These are phyloP conservation scores for Sebastes oblongus DNA, from an alignment of 2,797 vertebrate species.

Conservation along the genomic window DNA sequence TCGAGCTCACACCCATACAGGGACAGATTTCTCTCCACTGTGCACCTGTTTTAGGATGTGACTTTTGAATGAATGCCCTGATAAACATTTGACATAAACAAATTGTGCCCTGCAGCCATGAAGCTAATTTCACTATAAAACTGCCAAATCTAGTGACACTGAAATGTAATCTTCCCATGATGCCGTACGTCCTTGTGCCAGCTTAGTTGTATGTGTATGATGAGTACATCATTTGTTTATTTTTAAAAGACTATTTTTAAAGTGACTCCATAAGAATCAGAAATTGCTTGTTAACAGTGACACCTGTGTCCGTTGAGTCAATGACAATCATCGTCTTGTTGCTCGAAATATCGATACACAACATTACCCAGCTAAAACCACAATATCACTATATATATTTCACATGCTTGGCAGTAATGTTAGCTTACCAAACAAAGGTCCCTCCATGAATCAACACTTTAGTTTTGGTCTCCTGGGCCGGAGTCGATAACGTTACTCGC, in stretches of 20 bases:
- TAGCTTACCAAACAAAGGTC: no score
- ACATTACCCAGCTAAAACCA: no score
- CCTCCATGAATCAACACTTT: no score
- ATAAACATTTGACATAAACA: slow-evolving; percentile 40
- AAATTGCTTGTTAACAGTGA: no score
- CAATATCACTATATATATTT: no score
- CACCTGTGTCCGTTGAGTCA: no score
- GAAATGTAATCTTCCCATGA: not conserved
- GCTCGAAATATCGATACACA: no score
- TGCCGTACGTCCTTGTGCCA: not conserved
- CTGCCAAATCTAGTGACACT: not conserved
- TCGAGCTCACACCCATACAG: not conserved
- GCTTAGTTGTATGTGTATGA: not conserved
- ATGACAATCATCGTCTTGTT: no score
- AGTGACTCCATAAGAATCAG: no score
- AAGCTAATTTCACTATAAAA: slow-evolving; percentile 35
- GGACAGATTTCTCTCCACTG: not conserved
- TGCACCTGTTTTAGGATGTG: slow-evolving; percentile 25
- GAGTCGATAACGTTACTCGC: no score
- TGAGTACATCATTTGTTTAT: not conserved
- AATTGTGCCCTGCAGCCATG: slow-evolving; percentile 26
- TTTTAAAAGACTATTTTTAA: not conserved
- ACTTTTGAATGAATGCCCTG: slow-evolving; percentile 10
- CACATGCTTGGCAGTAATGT: no score
- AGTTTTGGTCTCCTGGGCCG: no score